phyloP scores from a whole-genome alignment of 2,797 vertebrate genomes.

The Anas georgica region DNA sequence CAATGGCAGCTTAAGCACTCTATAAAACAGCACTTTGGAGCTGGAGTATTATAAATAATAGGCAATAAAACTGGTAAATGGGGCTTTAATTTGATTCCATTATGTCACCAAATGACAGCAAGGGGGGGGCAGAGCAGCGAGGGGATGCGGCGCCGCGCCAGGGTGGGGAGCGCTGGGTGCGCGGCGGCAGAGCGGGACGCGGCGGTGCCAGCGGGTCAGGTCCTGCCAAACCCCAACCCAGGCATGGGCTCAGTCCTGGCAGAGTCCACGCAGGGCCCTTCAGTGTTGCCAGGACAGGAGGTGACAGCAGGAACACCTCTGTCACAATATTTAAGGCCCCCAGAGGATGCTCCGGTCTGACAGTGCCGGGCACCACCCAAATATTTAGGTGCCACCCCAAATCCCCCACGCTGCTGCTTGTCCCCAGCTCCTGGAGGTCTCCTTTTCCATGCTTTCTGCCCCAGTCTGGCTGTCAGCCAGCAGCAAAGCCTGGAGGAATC shows the following conservation, averaged over 20 bases:
- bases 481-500: neutral
- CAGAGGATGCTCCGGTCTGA: rapidly evolving
- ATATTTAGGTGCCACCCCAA: neutral
- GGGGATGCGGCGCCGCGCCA: neutral
- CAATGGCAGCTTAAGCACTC: constrained; percentile 82
- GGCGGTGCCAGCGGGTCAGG: rapidly evolving
- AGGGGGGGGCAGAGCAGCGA: constrained; percentile 24
- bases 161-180: neutral
- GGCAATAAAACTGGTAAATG: constrained; percentile 81
- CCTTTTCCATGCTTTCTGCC: neutral
- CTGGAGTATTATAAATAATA: constrained; percentile 82
- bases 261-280: neutral
- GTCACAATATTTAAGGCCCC: neutral
- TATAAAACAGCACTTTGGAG: constrained; percentile 83
- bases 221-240: neutral
- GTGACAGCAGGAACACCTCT: neutral
- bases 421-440: neutral
- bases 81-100: constrained; percentile 83
- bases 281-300: rapidly evolving
- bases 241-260: rapidly evolving
- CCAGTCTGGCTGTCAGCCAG: neutral
- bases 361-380: neutral
- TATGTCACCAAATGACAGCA: constrained; percentile 77
- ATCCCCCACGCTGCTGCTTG: rapidly evolving
- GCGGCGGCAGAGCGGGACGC: neutral